These are phyloP conservation scores for Pediacus dermestoides DNA, from an alignment of 2,888 invertebrate genomes.

Conservation along the genomic window DNA sequence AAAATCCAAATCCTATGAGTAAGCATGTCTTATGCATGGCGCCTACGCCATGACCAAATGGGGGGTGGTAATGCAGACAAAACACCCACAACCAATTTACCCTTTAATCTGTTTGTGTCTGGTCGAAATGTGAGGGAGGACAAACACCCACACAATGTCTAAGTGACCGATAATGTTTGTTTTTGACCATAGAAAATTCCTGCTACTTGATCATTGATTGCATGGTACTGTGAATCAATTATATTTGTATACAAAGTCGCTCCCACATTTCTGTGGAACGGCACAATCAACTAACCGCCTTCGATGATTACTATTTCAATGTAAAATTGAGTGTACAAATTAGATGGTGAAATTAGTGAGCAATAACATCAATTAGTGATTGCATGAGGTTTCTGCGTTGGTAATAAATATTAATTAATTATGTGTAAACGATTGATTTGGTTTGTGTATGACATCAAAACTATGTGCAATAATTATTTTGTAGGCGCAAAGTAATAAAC, in stretches of 20 bases:
- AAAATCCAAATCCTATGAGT: conserved; percentile 18
- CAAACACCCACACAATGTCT: conserved; percentile 8
- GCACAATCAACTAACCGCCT: no score
- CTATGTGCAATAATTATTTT: no score
- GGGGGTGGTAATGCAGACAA: conserved; percentile 15
- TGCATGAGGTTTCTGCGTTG: no score
- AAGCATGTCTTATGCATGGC: conserved; percentile 11
- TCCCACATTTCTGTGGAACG: conserved; percentile 1
- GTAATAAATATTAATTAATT: no score
- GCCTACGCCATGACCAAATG: conserved; percentile 17
- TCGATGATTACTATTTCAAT: no score
- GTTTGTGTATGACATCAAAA: no score
- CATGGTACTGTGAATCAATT: conserved; percentile 2
- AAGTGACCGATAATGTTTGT: conserved; percentile 14
- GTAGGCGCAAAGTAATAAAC: no score
- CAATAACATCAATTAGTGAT: no score
- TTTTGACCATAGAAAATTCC: conserved; percentile 11
- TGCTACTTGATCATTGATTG: conserved; percentile 3
- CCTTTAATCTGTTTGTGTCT: conserved; percentile 16
- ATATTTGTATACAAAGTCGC: conserved; percentile 2
- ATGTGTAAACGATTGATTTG: no score
- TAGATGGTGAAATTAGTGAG: no score
- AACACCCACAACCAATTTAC: conserved; percentile 14
- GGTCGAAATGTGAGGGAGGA: conserved; percentile 11
- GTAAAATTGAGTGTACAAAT: no score